Conservation (phyloP, 2,797 vertebrate genomes). For the Mormyrops boulengeri region DNA sequence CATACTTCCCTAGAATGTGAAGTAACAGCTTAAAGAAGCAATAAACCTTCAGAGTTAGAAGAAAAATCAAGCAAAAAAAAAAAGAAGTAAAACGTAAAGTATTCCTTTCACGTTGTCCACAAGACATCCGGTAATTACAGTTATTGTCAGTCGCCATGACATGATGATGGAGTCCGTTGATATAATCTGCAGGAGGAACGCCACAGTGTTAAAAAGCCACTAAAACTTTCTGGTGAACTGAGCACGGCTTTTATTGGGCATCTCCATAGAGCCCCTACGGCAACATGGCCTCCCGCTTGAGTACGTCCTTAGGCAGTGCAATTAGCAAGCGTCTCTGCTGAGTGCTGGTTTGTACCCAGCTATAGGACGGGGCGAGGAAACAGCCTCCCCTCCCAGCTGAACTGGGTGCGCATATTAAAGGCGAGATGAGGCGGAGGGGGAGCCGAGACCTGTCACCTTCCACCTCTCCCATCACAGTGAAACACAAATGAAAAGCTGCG, state of each 20-base stretch:
- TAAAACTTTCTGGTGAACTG: background rate
- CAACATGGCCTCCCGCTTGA: background rate
- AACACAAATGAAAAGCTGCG: background rate
- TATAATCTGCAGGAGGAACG: background rate
- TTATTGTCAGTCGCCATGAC: background rate
- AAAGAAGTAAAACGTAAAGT: background rate
- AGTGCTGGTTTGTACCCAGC: background rate
- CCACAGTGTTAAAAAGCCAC: background rate
- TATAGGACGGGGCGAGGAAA: background rate
- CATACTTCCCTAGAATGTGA: background rate
- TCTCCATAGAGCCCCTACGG: background rate
- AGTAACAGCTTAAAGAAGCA: slow-evolving; percentile 1
- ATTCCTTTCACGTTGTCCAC: background rate
- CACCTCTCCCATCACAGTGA: background rate
- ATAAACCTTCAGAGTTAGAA: background rate
- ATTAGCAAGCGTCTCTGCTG: background rate
- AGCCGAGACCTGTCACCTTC: background rate
- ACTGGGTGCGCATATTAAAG: background rate
- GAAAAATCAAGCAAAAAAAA: background rate
- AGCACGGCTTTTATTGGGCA: background rate
- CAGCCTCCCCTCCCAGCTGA: background rate
- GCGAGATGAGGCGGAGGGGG: background rate
- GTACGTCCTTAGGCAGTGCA: background rate
- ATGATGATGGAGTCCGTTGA: background rate
- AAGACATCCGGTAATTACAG: background rate